phyloP scores from a whole-genome alignment of 2,113 vertebrate genomes.

The Odocoileus virginianus region DNA sequence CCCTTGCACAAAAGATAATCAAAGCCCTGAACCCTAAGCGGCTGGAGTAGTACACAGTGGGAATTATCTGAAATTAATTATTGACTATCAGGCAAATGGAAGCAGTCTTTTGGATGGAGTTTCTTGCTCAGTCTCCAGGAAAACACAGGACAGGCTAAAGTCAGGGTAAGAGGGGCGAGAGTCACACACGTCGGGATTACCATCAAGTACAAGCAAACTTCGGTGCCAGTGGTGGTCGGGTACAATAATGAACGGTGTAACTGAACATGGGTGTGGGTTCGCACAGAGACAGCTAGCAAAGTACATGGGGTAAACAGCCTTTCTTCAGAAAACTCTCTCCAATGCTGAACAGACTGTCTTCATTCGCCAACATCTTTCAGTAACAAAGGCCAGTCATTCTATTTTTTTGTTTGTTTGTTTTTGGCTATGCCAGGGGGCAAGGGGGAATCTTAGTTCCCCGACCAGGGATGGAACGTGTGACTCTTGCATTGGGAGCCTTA shows the following conservation, averaged over 20 bases:
- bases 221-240: accelerated
- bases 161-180: not conserved
- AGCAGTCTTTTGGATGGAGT: not conserved
- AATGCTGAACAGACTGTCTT: not conserved
- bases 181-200: accelerated
- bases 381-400: not conserved
- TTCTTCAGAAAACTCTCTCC: not conserved
- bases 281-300: not conserved
- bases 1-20: not conserved
- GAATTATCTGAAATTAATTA: constrained; percentile 22
- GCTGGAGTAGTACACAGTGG: not conserved
- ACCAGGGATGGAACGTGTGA: not conserved
- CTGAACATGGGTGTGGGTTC: too few relatives aligned
- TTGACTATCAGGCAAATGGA: not conserved
- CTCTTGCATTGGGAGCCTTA: not conserved
- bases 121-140: not conserved
- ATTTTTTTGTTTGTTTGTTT: not conserved
- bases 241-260: accelerated
- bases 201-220: not conserved
- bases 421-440: not conserved
- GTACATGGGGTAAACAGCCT: not conserved
- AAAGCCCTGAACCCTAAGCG: not conserved
- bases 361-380: not conserved
- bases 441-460: not conserved
- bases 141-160: not conserved